Base-by-base conservation (phyloP, 2,113 vertebrate genomes). In the Ptychochromis oligacanthus region DNA sequence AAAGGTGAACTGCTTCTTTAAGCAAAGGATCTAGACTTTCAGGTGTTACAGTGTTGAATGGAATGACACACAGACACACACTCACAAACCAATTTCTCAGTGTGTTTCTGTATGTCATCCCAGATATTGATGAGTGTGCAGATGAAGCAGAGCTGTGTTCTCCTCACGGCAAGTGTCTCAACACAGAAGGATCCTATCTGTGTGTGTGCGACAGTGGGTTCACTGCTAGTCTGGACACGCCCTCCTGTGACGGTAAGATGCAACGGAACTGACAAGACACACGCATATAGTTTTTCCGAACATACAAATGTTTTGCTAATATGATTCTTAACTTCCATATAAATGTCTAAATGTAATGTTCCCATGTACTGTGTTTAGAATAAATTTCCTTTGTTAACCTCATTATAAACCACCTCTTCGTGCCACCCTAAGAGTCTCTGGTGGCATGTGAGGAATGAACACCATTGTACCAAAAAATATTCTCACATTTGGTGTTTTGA, bases 51-150 rank as follows among this genome's bases (percentile, higher is more conserved):
- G 15, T 31, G 40, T 72, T 72, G 43, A 52, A n/a, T 31, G 3
- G 26, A 52, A 31, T 52, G 65, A 31, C 34, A 55, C 34, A 24
- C 18, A 52, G n/a, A n/a, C 22, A 36, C 36, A 36, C 36, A n/a
- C 34, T 38, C 31, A 28, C 17, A 49, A 12, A 57, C 49, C 20
- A 20, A 12, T 2, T 4, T 12, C 60, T 79, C 3, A 43, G 12
- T 55, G 3, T 3, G 7, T 75, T 17, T 85, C 11, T 77, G 15
- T 82, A 9, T 85, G 17, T 82, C 18, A 6, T 84, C 24, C 15
- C 94, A 99, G 98, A 99, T 94, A 93, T 98, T 65, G 96, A 99
- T 38, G 98, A 99, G 88, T 99, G 98, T 89, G 52, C 92, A 86
- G 96, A 91, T 54, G 94, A 95, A 83, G 49, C 95, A 1, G 96